Percentiles rank a stretch among this genome's conserved stretches.
Evolutionary conservation across 2,113 vertebrate genomes (phyloP).

Genomic region (Stercorarius parasiticus): DNA sequence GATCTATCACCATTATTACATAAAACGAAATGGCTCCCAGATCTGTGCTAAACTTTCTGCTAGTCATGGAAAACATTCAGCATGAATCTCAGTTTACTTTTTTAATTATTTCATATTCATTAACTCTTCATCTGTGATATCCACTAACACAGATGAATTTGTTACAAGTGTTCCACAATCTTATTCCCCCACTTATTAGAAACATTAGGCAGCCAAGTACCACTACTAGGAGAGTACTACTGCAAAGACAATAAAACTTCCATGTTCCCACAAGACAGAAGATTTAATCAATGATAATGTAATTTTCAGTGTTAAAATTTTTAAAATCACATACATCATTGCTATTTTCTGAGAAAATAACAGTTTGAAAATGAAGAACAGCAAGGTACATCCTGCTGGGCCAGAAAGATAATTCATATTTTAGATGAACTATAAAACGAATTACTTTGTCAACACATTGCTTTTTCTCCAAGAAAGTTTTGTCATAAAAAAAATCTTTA

Average conservation of each 20-base stretch:
- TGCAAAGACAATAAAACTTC: neutral
- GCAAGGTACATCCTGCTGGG: neutral
- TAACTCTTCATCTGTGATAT: neutral
- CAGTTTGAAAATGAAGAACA: neutral
- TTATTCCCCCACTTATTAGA: neutral
- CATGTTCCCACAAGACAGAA: neutral
- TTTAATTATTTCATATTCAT: neutral
- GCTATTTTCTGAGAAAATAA: neutral
- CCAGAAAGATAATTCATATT: neutral
- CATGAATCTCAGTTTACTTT: neutral
- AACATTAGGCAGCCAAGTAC: neutral
- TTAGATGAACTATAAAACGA: neutral
- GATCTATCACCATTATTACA: neutral
- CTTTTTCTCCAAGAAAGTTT: accelerated
- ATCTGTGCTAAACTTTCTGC: neutral
- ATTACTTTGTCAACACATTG: neutral
- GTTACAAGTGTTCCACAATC: neutral
- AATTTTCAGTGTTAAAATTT: neutral
- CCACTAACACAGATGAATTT: neutral
- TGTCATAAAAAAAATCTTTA: neutral
- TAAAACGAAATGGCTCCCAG: neutral
- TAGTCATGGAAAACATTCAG: neutral
- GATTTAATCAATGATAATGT: neutral
- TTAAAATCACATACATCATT: neutral
- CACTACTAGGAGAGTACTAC: neutral